Percentiles rank a stretch among this genome's conserved stretches.
Evolutionary conservation across 2,888 invertebrate genomes (phyloP).

Genomic region (Julus scandinavius): DNA sequence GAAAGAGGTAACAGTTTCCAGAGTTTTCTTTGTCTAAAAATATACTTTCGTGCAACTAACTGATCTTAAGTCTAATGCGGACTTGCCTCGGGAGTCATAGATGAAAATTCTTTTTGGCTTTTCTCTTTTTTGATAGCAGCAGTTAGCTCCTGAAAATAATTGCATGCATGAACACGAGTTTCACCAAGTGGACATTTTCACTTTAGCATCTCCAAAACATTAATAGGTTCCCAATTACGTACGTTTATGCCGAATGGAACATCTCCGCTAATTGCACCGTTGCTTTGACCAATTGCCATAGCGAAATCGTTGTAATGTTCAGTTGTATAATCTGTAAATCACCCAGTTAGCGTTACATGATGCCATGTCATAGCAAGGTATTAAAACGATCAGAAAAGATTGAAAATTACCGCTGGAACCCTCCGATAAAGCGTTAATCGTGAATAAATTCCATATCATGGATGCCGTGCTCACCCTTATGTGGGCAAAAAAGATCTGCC

Average conservation of each 20-base stretch:
- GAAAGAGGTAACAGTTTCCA: too few relatives aligned
- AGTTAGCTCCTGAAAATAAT: slow-evolving; percentile 47
- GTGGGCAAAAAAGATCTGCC: not conserved
- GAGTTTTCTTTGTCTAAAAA: too few relatives aligned
- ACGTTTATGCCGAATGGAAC: slow-evolving; percentile 40
- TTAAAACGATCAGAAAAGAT: not conserved
- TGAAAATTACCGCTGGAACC: not conserved
- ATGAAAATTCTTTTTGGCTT: not conserved
- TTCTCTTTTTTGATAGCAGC: slow-evolving; percentile 49
- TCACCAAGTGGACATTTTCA: not conserved
- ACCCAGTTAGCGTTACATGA: not conserved
- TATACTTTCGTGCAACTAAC: not conserved
- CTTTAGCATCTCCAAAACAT: not conserved
- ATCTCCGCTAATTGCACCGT: slow-evolving; percentile 50
- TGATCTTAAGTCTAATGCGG: not conserved
- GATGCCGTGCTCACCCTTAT: slow-evolving; percentile 49
- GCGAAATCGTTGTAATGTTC: slow-evolving; percentile 51
- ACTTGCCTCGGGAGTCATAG: slow-evolving; percentile 35
- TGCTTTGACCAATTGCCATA: not conserved
- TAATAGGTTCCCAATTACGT: not conserved
- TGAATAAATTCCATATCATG: slow-evolving; percentile 48
- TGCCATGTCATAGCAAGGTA: not conserved
- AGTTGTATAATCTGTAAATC: not conserved
- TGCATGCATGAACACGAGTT: not conserved
- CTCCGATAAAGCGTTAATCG: not conserved